These are phyloP conservation scores for Palaemon carinicauda DNA, from an alignment of 1,140 invertebrate species.

Conservation along the genomic window DNA sequence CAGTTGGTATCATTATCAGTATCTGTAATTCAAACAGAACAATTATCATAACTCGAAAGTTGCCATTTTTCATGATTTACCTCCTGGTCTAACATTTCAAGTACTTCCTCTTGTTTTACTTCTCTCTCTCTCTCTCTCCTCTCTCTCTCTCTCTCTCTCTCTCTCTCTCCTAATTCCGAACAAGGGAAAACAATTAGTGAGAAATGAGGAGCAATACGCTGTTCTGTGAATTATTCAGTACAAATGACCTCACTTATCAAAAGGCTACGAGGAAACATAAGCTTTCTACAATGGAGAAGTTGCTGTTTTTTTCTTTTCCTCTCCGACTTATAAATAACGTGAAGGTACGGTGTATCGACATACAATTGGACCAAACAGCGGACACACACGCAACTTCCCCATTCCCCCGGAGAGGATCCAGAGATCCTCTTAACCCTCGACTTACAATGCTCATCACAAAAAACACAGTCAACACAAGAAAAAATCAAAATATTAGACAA, in stretches of 20 bases:
- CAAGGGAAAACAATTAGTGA: conserved; percentile 16
- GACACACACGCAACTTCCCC: conserved; percentile 17
- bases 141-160: neutral
- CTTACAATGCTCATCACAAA: too few relatives aligned
- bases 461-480: too few relatives aligned
- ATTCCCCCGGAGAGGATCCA: neutral
- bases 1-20: too few relatives aligned
- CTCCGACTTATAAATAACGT: conserved; percentile 50
- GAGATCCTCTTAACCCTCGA: conserved; percentile 2
- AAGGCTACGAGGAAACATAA: conserved; percentile 35
- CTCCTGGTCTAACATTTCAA: neutral
- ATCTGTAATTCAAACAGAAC: too few relatives aligned
- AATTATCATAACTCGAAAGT: neutral
- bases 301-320: neutral
- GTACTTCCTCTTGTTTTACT: neutral
- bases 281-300: conserved; percentile 37
- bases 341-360: conserved; percentile 41
- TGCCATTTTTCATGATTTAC: neutral
- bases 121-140: neutral
- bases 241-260: conserved; percentile 49
- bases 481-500: too few relatives aligned
- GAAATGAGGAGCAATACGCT: conserved; percentile 8
- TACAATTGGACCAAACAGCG: conserved; percentile 48
- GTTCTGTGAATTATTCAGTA: conserved; percentile 36
- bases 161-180: neutral